phyloP scores from a whole-genome alignment of 2,113 vertebrate species.

The Butorides virescens region DNA sequence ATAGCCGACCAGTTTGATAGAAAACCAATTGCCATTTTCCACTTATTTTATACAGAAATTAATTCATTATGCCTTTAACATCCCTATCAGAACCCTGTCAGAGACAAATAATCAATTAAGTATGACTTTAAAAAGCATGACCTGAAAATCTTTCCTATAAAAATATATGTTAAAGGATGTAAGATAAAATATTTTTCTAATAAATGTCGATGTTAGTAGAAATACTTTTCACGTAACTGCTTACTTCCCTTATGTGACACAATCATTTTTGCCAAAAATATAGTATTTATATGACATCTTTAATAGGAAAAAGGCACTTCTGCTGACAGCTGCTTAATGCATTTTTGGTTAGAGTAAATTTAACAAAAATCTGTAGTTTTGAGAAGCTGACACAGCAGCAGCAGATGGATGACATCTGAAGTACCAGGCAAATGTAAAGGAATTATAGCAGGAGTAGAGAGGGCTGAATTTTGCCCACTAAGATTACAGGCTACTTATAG shows the following conservation, averaged over 20 bases:
- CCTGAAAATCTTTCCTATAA: neutral
- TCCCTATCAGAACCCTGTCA: neutral
- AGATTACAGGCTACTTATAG: conserved; percentile 71
- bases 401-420: conserved; percentile 35
- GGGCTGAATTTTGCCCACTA: conserved; percentile 3
- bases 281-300: neutral
- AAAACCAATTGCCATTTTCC: neutral
- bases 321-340: neutral
- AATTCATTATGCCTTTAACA: neutral
- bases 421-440: neutral
- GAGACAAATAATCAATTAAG: neutral
- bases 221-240: neutral
- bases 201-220: neutral
- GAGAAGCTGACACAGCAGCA: neutral
- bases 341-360: neutral
- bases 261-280: neutral
- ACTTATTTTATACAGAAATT: neutral
- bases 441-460: neutral
- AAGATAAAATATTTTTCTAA: neutral
- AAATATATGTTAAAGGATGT: neutral
- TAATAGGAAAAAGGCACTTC: neutral
- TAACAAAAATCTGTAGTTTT: neutral
- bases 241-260: neutral
- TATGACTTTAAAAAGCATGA: neutral
- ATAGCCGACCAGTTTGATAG: neutral